Base-by-base conservation (phyloP, 2,888 invertebrate genomes). In the Meteorus colon region DNA sequence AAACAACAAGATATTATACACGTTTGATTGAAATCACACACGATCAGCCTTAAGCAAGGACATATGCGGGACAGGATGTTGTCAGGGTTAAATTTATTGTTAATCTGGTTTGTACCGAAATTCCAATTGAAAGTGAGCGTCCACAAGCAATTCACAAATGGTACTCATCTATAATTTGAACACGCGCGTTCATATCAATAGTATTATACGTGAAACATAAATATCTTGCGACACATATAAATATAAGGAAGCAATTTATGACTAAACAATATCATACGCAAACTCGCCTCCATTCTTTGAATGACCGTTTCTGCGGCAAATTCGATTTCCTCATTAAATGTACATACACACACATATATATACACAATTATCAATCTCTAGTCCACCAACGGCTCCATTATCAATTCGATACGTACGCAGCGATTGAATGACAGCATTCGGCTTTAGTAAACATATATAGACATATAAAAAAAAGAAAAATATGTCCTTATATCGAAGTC, bases 251-350 rank as follows among this genome's bases (percentile, higher is more conserved):
- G 1, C 29, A 12, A 4, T 16, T n/a, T 19, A 19, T 14, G 41
- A n/a, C 8, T 12, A 3, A 12, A 24, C 27, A 68, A 12, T 16
- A 24, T 37, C n/a, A 41, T 41, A 2, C 41, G 37, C 19, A 8
- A 8, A 74, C 51, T 65, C 65, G 37, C 55, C 65, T 73, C 65
- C 60, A 37, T 6, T 5, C 6, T 74, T 68, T 74, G 62, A 69
- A 68, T 60, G 48, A 69, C 12, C 45, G 68, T 45, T 69, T 74
- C 62, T 62, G 60, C 37, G 29, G 45, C 45, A 34, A 27, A 41
- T 74, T 45, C 60, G 68, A 68, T 68, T 55, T n/a, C 34, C 68
- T 68, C 29, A 51, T 48, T 62, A 19, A 19, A 55, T 19, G n/a
- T 5, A 5, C 10, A 19, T 55, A 8, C n/a, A 62, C 27, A 12